Conservation (phyloP, 1,140 invertebrate species). For the Propsilocerus akamusi region DNA sequence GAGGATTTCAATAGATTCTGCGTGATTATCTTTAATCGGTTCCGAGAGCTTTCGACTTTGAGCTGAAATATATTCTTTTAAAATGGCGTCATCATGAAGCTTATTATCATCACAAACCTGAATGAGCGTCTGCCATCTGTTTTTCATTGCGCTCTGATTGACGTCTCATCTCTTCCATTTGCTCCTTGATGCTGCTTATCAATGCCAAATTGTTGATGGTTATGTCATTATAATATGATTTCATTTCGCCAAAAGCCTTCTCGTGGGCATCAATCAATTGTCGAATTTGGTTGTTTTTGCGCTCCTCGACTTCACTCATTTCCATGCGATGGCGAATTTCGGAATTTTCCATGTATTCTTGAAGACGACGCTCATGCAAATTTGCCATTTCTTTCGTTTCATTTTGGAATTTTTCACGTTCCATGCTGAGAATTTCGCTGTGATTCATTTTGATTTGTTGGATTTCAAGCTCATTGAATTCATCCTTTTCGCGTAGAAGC, state of each 20-base stretch:
- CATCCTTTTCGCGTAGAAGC: constrained; percentile 50
- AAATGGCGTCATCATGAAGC: neutral
- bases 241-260: constrained; percentile 68
- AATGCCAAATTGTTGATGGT: constrained; percentile 75
- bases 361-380: constrained; percentile 63
- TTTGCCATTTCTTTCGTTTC: constrained; percentile 58
- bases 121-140: constrained; percentile 25
- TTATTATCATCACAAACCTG: neutral
- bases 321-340: constrained; percentile 56
- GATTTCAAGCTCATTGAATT: constrained; percentile 18
- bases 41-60: constrained; percentile 55
- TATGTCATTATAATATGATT: constrained; percentile 88
- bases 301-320: constrained; percentile 71
- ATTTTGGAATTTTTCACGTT: constrained; percentile 50
- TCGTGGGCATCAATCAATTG: constrained; percentile 68
- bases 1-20: constrained; percentile 45
- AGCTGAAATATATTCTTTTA: constrained; percentile 28
- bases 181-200: constrained; percentile 66
- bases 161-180: constrained; percentile 67
- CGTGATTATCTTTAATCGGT: constrained; percentile 46
- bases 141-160: constrained; percentile 55
- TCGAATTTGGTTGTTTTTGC: constrained; percentile 72
- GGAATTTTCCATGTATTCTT: constrained; percentile 49
- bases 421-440: constrained; percentile 40
- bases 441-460: constrained; percentile 21